Evolutionary conservation across 2,113 vertebrate genomes (phyloP), one percentile per base, ranked within the genome.

Genomic region (Trochalopteron elliotii): DNA sequence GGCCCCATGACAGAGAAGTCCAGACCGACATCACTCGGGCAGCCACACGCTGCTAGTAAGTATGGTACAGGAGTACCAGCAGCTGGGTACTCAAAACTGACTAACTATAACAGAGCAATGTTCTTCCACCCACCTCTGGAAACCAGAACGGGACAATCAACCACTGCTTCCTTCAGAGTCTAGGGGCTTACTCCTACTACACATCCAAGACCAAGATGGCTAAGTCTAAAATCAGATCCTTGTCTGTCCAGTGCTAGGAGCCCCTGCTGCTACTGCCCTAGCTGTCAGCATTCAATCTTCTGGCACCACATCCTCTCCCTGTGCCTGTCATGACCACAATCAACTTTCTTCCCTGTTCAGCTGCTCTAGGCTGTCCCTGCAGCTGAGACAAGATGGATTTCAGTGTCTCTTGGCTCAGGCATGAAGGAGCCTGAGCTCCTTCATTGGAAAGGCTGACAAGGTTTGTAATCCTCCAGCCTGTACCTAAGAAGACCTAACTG

Each of bases 261-360:
- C 2, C 7, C 18, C 19, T 25, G 40, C 19, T 40, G 15, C 0
- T 7, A 25, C 10, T 5, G 1, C 7, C 9, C 7, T n/a, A 50
- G 19, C 17, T 74, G 13, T 24, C 72, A 89, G 25, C 4, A 1
- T 42, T 39, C 10, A 22, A 6, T 27, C 20, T 49, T 53, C 44
- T 15, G 10, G 35, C 8, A 40, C 21, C 33, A 28, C 15, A 49
- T 42, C 35, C 13, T 80, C 15, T 23, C 12, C 8, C 35, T 30
- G 19, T 31, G 11, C 11, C 30, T 42, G 11, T 35, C 33, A 55
- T 7, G 4, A 23, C 22, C 11, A 22, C 0, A 0, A 10, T 20
- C 2, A 4, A 2, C 13, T 6, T 82, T 27, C 37, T 37, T 59
- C 10, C 10, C 22, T 16, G 24, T 10, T 71, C 52, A 71, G 9